These are phyloP conservation scores for Anser brachyrhynchus DNA, from an alignment of 2,113 vertebrate genomes.

Conservation along the genomic window DNA sequence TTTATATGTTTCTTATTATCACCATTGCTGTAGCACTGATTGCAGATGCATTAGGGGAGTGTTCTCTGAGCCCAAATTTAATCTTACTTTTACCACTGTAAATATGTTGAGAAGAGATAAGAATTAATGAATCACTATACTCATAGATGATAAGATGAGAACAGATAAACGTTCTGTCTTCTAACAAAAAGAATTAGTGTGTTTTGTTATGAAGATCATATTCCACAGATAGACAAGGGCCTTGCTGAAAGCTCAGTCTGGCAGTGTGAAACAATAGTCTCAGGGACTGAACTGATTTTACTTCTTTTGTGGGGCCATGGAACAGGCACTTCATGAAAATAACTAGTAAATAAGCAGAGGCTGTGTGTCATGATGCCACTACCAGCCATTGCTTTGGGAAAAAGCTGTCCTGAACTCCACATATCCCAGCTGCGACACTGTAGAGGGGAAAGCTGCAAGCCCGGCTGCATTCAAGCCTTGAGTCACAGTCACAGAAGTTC, in stretches of 20 bases:
- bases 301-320: background rate
- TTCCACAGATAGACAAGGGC: background rate
- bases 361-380: accelerated
- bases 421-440: background rate
- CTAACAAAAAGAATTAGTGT: conserved; percentile 15
- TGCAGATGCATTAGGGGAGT: background rate
- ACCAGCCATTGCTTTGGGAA: background rate
- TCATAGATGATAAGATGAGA: background rate
- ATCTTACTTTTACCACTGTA: background rate
- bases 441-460: background rate
- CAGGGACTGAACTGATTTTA: background rate
- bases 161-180: background rate
- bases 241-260: background rate
- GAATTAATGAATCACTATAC: background rate
- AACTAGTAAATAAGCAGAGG: background rate
- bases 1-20: background rate
- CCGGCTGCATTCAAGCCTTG: background rate
- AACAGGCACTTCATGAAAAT: conserved; percentile 5
- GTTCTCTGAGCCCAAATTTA: conserved; percentile 5
- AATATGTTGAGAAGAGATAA: background rate
- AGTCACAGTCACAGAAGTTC: background rate
- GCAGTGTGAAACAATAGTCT: background rate
- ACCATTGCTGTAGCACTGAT: background rate
- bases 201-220: conserved; percentile 15
- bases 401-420: background rate